Evolutionary conservation across 2,888 invertebrate species (phyloP).

Genomic region (Sesia apiformis): DNA sequence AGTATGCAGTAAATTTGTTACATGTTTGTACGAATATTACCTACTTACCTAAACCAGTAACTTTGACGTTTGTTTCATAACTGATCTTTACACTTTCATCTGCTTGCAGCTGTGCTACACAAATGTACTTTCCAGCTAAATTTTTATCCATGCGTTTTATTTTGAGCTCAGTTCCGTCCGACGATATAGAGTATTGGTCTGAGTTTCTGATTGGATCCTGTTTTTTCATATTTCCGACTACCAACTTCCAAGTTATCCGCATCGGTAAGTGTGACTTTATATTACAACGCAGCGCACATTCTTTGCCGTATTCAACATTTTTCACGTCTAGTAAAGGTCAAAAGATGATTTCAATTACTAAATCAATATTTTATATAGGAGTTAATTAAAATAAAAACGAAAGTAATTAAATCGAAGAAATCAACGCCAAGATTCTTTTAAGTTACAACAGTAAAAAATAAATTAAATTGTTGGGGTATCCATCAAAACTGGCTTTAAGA

Average conservation of each 20-base stretch:
- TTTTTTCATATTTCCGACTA: background rate
- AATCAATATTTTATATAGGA: too few relatives aligned
- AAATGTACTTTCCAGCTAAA: background rate
- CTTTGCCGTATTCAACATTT: background rate
- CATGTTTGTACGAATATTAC: too few relatives aligned
- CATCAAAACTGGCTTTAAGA: too few relatives aligned
- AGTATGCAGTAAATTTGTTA: too few relatives aligned
- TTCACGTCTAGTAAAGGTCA: background rate
- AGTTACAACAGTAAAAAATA: too few relatives aligned
- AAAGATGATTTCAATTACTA: background rate
- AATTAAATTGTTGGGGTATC: too few relatives aligned
- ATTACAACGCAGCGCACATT: background rate
- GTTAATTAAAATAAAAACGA: too few relatives aligned
- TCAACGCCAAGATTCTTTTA: too few relatives aligned
- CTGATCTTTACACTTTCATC: background rate
- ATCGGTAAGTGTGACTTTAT: constrained; percentile 2
- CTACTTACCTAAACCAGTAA: background rate
- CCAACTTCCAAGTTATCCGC: constrained; percentile 3
- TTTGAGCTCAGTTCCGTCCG: background rate
- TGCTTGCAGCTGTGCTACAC: background rate
- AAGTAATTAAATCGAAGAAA: too few relatives aligned
- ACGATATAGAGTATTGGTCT: background rate
- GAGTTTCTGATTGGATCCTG: background rate
- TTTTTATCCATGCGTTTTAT: background rate
- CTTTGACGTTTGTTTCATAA: background rate